phyloP scores from a whole-genome alignment of 1,140 invertebrate species.

The Drosophila biarmipes region DNA sequence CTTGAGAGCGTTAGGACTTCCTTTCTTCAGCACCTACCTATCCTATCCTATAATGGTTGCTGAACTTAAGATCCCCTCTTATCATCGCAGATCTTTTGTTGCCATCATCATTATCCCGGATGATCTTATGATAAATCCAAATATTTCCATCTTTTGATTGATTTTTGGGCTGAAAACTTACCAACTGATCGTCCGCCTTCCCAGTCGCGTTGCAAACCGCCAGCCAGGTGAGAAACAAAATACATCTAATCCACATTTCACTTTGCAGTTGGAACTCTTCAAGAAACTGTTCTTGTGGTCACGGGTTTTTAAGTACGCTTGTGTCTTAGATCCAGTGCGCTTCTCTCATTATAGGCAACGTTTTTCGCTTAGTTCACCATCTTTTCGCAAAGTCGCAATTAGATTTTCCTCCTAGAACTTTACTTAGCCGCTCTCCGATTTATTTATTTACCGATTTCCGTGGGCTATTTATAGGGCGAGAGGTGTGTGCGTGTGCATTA shows the following conservation, averaged over 20 bases:
- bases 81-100: too few species aligned
- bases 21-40: too few species aligned
- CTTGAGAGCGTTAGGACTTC: neutral
- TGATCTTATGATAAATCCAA: too few species aligned
- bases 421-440: conserved; percentile 45
- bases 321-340: conserved; percentile 12
- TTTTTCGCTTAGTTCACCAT: conserved; percentile 21
- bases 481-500: conserved; percentile 48
- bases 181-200: conserved; percentile 36
- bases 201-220: conserved; percentile 25
- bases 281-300: conserved; percentile 21
- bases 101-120: too few species aligned
- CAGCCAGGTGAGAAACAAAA: conserved; percentile 49
- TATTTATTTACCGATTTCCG: conserved; percentile 75
- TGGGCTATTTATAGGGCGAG: conserved; percentile 65
- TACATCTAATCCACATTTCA: conserved; percentile 55
- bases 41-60: too few species aligned
- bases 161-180: conserved; percentile 13
- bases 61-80: too few species aligned
- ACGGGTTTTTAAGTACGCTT: neutral
- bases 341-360: conserved; percentile 25
- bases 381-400: conserved; percentile 65
- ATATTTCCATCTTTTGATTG: neutral
- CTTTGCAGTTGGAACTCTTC: conserved; percentile 17
- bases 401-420: conserved; percentile 47